phyloP scores from a whole-genome alignment of 2,113 vertebrate genomes.

The Narcine bancroftii region DNA sequence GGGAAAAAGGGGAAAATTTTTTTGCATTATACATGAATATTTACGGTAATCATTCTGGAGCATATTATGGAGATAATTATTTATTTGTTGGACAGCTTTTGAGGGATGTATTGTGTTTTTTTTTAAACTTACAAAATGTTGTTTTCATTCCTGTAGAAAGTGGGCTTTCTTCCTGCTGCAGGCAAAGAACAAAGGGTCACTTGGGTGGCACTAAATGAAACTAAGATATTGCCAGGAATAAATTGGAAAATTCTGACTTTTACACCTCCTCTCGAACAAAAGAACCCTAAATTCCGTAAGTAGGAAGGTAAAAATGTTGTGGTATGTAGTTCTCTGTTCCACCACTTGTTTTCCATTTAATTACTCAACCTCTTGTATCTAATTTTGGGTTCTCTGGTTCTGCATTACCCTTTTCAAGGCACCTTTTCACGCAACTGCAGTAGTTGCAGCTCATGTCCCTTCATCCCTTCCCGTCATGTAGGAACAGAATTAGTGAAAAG shows the following conservation, averaged over 20 bases:
- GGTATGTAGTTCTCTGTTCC: background rate
- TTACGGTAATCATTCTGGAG: background rate
- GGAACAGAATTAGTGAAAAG: too few species aligned
- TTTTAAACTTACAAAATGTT: background rate
- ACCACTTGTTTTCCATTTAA: background rate
- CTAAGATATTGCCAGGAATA: conserved; percentile 59
- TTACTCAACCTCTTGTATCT: background rate
- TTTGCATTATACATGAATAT: too few species aligned
- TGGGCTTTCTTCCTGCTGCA: conserved; percentile 65
- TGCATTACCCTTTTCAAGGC: too few species aligned
- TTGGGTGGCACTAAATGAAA: conserved; percentile 81
- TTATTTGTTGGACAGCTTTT: background rate
- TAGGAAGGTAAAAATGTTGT: background rate
- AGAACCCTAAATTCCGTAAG: conserved; percentile 78
- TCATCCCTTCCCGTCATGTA: too few species aligned
- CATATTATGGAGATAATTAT: background rate
- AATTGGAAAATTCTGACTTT: conserved; percentile 71
- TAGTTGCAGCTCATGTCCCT: too few species aligned
- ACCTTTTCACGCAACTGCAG: too few species aligned
- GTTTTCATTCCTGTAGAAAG: conserved; percentile 57
- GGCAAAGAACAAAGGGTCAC: conserved; percentile 59
- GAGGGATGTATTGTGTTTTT: background rate
- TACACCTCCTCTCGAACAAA: conserved; percentile 69
- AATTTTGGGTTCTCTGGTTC: background rate
- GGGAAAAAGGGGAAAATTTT: too few species aligned